Conservation (phyloP, 2,888 invertebrate genomes). For the Nebria brevicollis region DNA sequence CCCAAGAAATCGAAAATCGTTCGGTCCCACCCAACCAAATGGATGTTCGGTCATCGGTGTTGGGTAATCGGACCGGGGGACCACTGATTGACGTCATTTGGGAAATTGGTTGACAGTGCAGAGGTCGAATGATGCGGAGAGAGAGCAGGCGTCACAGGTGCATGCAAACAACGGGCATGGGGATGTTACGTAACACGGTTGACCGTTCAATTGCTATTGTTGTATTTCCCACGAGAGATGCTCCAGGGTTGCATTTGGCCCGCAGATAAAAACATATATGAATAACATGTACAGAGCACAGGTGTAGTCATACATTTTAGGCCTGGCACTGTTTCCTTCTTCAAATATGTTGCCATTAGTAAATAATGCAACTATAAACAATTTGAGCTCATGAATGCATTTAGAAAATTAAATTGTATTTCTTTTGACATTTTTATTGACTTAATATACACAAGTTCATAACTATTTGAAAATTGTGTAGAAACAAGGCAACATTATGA, state of each 20-base stretch:
- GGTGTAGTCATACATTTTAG: background rate
- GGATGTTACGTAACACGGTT: background rate
- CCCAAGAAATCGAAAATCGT: background rate
- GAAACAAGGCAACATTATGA: too few relatives aligned
- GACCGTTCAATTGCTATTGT: slow-evolving; percentile 20
- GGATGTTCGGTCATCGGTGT: slow-evolving; percentile 5
- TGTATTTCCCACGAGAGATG: slow-evolving; percentile 34
- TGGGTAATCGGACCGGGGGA: slow-evolving; percentile 13
- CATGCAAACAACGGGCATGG: slow-evolving; percentile 50
- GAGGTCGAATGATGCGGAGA: slow-evolving; percentile 47
- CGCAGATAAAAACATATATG: background rate
- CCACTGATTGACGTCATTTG: slow-evolving; percentile 51
- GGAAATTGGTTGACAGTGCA: slow-evolving; percentile 50
- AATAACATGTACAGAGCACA: background rate
- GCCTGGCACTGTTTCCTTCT: background rate
- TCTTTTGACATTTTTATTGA: too few relatives aligned
- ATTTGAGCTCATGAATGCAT: too few relatives aligned
- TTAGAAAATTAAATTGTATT: too few relatives aligned
- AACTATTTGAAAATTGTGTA: too few relatives aligned
- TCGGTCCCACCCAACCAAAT: background rate
- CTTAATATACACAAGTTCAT: too few relatives aligned
- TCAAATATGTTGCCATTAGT: too few relatives aligned
- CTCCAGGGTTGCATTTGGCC: background rate
- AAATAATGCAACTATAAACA: too few relatives aligned
- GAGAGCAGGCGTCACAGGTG: slow-evolving; percentile 50